Conservation (phyloP, 2,113 vertebrate genomes). For the Megaceryle maxima region DNA sequence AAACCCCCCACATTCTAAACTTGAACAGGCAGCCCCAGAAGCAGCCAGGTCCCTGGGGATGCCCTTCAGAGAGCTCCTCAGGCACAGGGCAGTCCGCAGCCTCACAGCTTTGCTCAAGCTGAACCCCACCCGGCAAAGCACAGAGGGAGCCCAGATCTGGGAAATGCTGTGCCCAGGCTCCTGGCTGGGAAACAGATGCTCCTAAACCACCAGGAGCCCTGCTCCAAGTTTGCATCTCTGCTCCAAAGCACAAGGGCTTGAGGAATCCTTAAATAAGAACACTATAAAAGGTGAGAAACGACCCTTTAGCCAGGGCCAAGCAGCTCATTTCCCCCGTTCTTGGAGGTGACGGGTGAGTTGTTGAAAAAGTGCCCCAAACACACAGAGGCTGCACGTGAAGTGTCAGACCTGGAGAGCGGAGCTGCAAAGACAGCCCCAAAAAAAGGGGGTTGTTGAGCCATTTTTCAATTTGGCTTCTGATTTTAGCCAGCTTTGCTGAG, state of each 20-base stretch:
- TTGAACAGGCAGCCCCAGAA: neutral
- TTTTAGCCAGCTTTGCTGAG: neutral
- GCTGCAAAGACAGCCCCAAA: neutral
- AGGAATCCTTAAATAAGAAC: neutral
- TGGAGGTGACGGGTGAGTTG: neutral
- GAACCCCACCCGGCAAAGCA: neutral
- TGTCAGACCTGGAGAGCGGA: accelerated
- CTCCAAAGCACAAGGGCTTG: neutral
- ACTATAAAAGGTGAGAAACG: neutral
- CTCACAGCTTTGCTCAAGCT: neutral
- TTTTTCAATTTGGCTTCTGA: neutral
- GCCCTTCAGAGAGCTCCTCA: neutral
- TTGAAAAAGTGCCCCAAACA: neutral
- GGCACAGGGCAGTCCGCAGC: neutral
- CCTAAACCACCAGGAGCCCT: neutral
- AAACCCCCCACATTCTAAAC: neutral
- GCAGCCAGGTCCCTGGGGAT: neutral
- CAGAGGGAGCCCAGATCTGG: neutral
- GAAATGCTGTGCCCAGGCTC: neutral
- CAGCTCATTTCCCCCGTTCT: neutral
- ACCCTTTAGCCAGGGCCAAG: neutral
- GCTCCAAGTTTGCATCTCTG: neutral
- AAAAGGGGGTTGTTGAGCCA: neutral
- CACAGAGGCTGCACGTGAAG: neutral
- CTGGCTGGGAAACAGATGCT: neutral